Percentiles rank a stretch among this genome's conserved stretches.
Conservation (phyloP, 2,888 invertebrate species). For the Petrophora chlorosata region DNA sequence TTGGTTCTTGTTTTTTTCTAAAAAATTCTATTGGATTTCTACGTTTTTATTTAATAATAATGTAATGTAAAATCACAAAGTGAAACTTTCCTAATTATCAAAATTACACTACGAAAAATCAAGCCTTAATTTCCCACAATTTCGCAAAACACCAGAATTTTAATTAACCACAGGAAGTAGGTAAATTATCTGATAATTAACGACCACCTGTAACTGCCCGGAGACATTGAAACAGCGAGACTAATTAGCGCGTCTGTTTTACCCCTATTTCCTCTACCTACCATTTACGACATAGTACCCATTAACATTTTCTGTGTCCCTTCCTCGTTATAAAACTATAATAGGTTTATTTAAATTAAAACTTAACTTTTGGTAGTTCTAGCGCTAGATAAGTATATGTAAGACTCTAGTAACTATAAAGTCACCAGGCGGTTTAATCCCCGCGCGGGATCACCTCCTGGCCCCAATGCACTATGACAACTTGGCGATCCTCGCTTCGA, state of each 20-base stretch:
- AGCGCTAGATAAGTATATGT: too few species aligned
- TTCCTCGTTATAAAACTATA: not conserved
- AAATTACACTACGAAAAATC: not conserved
- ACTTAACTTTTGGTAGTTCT: too few species aligned
- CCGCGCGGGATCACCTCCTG: too few species aligned
- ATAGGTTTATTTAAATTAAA: not conserved
- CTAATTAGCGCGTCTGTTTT: constrained; percentile 22
- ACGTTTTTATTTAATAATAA: too few species aligned
- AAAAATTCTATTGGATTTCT: too few species aligned
- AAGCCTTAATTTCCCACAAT: not conserved
- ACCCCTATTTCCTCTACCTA: constrained; percentile 2
- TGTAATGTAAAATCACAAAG: too few species aligned
- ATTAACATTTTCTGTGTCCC: not conserved
- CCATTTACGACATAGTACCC: too few species aligned
- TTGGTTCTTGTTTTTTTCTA: too few species aligned
- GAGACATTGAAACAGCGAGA: constrained; percentile 25
- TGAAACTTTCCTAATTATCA: not conserved
- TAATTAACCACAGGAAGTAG: not conserved
- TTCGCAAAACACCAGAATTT: not conserved
- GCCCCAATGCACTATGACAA: too few species aligned
- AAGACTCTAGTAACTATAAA: too few species aligned
- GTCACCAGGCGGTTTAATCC: too few species aligned
- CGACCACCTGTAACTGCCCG: constrained; percentile 39
- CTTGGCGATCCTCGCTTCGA: too few species aligned
- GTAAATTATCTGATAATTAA: constrained; percentile 30